Conservation (phyloP, 35 echinoderm and acorn worm genomes). For the Ophiothrix spiculata region DNA sequence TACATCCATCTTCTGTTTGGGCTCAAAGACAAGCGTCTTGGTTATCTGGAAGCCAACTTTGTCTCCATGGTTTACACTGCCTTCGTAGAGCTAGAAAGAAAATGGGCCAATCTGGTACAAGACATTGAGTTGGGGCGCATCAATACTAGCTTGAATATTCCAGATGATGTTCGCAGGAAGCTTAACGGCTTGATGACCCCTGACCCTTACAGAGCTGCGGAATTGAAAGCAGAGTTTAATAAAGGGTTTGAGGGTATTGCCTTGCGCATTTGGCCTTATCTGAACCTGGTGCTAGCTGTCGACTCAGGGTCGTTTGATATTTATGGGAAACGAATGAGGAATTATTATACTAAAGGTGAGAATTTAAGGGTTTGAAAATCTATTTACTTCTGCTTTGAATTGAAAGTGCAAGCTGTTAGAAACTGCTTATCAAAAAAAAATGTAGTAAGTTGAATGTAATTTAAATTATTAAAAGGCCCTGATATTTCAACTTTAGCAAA, state of each 20-base stretch:
- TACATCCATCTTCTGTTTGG: slow-evolving; percentile 84
- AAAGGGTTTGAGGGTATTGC: slow-evolving; percentile 79
- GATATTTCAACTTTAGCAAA: too few relatives aligned
- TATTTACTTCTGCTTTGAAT: too few relatives aligned
- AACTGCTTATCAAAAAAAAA: too few relatives aligned
- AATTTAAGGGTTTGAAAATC: too few relatives aligned
- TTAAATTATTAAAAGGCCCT: too few relatives aligned
- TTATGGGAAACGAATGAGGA: slow-evolving; percentile 58
- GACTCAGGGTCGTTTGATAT: slow-evolving; percentile 70
- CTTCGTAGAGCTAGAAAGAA: slow-evolving; percentile 61
- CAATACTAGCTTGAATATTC: slow-evolving; percentile 46
- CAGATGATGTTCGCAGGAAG: slow-evolving; percentile 35
- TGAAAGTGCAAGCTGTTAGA: too few relatives aligned
- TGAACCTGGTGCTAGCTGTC: slow-evolving; percentile 51
- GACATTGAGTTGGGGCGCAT: slow-evolving; percentile 64
- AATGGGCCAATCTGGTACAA: slow-evolving; percentile 62
- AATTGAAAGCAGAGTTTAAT: slow-evolving; percentile 65
- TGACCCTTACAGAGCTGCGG: slow-evolving; percentile 61
- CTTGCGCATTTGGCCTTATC: slow-evolving; percentile 70
- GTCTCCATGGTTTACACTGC: slow-evolving; percentile 60
- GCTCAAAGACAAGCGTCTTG: slow-evolving; percentile 64
- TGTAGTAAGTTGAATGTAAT: too few relatives aligned
- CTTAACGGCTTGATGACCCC: slow-evolving; percentile 54
- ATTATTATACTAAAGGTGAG: slow-evolving; percentile 63
- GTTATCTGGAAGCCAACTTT: slow-evolving; percentile 83